phyloP scores from a whole-genome alignment of 2,113 vertebrate species.

The Myanophis thanlyinensis region DNA sequence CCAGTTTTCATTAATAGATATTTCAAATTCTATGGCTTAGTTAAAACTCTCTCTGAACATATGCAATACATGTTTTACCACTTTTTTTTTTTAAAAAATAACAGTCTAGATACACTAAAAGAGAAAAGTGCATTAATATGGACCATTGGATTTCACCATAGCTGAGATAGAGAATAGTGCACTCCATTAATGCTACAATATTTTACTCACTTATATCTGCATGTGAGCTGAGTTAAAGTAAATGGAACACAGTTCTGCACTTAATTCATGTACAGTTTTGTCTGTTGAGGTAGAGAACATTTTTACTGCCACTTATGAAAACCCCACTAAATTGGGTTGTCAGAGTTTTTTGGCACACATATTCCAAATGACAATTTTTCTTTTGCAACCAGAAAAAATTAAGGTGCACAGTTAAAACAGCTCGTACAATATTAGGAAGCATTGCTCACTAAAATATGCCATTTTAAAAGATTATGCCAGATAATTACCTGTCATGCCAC shows the following conservation, averaged over 20 bases:
- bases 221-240: neutral
- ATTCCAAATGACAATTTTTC: neutral
- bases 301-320: neutral
- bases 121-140: neutral
- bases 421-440: neutral
- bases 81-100: neutral
- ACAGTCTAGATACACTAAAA: neutral
- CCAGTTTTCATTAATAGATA: neutral
- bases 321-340: neutral
- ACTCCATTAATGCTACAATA: neutral
- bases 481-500: neutral
- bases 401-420: neutral
- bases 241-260: neutral
- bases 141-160: neutral
- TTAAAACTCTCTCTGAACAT: neutral
- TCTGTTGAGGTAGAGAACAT: neutral
- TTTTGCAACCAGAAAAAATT: neutral
- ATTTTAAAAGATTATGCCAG: neutral
- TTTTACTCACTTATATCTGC: neutral
- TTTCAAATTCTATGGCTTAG: neutral
- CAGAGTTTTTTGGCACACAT: neutral
- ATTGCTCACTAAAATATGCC: neutral
- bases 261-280: neutral
- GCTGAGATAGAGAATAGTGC: neutral
- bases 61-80: neutral